Percentiles rank a stretch among this genome's conserved stretches.
Conservation (phyloP, 2,113 vertebrate species). For the Phocoena sinus region DNA sequence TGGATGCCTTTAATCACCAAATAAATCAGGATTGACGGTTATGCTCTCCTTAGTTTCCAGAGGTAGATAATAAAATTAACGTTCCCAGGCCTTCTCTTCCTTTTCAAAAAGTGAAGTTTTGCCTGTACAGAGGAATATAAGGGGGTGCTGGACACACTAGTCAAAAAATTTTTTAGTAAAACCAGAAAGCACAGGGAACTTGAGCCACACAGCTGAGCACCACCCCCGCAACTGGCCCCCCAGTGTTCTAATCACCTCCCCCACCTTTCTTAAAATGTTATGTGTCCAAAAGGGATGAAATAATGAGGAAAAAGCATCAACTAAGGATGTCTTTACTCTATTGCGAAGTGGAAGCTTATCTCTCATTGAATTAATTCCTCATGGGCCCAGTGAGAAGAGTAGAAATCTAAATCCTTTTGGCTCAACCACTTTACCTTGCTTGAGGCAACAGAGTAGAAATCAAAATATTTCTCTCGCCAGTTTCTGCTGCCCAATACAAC, state of each 20-base stretch:
- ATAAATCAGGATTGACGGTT: background rate
- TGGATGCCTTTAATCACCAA: background rate
- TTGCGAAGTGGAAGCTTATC: background rate
- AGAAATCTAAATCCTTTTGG: background rate
- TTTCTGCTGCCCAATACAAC: background rate
- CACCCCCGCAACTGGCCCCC: accelerated
- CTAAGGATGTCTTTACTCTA: background rate
- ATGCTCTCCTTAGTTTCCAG: background rate
- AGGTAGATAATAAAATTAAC: background rate
- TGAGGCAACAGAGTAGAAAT: background rate
- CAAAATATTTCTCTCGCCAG: slow-evolving; percentile 46
- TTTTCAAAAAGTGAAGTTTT: background rate
- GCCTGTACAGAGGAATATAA: background rate
- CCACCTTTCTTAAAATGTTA: background rate
- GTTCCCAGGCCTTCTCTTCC: background rate
- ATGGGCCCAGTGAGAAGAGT: background rate
- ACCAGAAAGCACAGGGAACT: background rate
- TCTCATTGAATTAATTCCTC: slow-evolving; percentile 8
- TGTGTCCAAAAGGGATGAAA: background rate
- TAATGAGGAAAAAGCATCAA: background rate
- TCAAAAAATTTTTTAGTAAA: background rate
- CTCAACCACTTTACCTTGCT: slow-evolving; percentile 7
- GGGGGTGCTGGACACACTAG: background rate
- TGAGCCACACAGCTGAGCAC: background rate
- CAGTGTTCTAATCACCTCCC: background rate